Evolutionary conservation across 2,797 vertebrate species (phyloP).

Genomic region (Nannoperca australis): DNA sequence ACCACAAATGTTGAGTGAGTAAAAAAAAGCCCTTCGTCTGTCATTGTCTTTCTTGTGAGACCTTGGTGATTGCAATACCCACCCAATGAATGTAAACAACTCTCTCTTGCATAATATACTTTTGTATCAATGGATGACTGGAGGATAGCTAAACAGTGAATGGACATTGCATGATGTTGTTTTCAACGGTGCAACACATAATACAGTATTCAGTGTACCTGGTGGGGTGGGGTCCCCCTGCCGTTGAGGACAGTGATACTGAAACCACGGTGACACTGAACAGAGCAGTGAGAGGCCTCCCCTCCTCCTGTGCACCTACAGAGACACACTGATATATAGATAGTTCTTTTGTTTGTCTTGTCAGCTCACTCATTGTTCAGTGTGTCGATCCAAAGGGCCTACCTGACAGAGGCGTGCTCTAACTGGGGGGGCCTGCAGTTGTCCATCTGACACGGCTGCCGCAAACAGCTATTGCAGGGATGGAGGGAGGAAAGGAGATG

Average conservation of each 20-base stretch:
- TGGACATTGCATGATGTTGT: neutral
- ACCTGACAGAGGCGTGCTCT: constrained; percentile 83
- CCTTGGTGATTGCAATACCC: neutral
- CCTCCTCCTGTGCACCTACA: constrained; percentile 84
- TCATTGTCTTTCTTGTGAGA: neutral
- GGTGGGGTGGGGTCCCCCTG: constrained; percentile 57
- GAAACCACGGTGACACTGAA: constrained; percentile 88
- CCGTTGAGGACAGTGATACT: constrained; percentile 80
- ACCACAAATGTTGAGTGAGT: constrained; percentile 16
- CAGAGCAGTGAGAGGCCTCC: constrained; percentile 82
- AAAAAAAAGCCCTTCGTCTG: neutral
- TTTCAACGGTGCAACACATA: neutral
- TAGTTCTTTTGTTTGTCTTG: constrained; percentile 31
- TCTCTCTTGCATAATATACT: neutral
- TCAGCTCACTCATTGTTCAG: constrained; percentile 6
- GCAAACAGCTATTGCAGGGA: constrained; percentile 79
- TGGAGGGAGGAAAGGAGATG: constrained; percentile 1
- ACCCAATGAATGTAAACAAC: neutral
- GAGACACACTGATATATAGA: constrained; percentile 57
- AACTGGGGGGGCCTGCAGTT: constrained; percentile 80
- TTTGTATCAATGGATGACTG: neutral
- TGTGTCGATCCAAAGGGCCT: constrained; percentile 21
- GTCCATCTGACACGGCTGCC: constrained; percentile 80
- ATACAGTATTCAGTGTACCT: constrained; percentile 68
- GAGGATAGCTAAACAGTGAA: neutral